Evolutionary conservation across 2,888 invertebrate species (phyloP).

Genomic region (Torymus aiolomorphi): DNA sequence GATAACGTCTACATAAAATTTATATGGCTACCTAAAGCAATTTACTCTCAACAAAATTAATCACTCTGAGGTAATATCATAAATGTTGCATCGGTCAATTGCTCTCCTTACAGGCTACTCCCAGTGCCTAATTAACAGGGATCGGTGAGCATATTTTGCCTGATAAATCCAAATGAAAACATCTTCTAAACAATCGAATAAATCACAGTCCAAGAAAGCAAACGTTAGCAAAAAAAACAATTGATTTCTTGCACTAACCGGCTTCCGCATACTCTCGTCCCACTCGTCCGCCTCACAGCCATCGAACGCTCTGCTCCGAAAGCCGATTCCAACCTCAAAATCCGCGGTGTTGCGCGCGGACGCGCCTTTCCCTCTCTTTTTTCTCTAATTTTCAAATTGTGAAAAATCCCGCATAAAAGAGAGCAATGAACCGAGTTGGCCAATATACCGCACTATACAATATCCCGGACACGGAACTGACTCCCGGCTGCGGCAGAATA

Average conservation of each 20-base stretch:
- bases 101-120: neutral
- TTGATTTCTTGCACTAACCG: neutral
- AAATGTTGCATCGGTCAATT: slow-evolving; percentile 49
- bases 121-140: neutral
- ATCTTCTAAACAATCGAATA: slow-evolving; percentile 23
- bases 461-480: too few species aligned
- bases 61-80: slow-evolving; percentile 14
- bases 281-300: neutral
- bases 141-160: neutral
- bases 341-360: neutral
- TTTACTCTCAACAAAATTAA: slow-evolving; percentile 17
- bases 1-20: neutral
- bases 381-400: slow-evolving; percentile 12
- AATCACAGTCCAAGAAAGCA: neutral
- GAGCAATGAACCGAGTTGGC: too few species aligned
- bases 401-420: slow-evolving; percentile 32
- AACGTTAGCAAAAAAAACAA: slow-evolving; percentile 24
- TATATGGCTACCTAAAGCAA: slow-evolving; percentile 39
- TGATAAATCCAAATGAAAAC: neutral
- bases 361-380: neutral
- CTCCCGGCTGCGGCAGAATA: too few species aligned
- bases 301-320: neutral
- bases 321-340: slow-evolving; percentile 46
- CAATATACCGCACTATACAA: too few species aligned
- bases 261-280: neutral